A percentile compares a stretch with the other conserved stretches of the same genome.
Conservation (phyloP, 30 jellyfish, hydroid and myxozoan species). For the Aurelia aurita region DNA sequence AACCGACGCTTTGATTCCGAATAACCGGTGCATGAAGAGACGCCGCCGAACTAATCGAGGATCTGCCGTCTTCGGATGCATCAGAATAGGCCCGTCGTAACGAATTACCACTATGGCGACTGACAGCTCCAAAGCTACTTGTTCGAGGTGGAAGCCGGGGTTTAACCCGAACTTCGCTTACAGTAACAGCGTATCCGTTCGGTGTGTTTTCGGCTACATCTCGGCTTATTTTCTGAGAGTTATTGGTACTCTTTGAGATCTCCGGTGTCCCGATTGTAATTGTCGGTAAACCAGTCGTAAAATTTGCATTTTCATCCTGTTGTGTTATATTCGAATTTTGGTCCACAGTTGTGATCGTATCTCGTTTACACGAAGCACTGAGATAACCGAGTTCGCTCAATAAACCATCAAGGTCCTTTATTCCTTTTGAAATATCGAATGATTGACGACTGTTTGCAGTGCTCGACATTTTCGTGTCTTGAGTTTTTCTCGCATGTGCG, state of each 20-base stretch:
- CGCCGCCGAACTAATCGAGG: constrained; percentile 1
- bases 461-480: constrained; percentile 35
- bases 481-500: constrained; percentile 21
- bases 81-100: constrained; percentile 54
- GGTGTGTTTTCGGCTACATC: constrained; percentile 1
- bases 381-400: constrained; percentile 78
- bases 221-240: background rate
- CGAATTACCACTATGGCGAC: constrained; percentile 56
- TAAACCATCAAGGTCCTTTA: constrained; percentile 81
- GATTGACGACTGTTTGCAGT: constrained; percentile 47
- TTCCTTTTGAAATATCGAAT: constrained; percentile 72
- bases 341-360: constrained; percentile 8
- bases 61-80: constrained; percentile 31
- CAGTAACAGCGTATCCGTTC: background rate
- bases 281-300: constrained; percentile 10
- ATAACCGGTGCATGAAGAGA: constrained; percentile 30
- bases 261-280: constrained; percentile 36
- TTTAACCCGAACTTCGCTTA: constrained; percentile 43
- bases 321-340: constrained; percentile 41
- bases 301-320: background rate
- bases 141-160: constrained; percentile 80
- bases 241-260: background rate
- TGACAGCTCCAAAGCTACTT: constrained; percentile 77
- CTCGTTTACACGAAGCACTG: constrained; percentile 52
- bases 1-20: constrained; percentile 41